phyloP scores from a whole-genome alignment of 2,888 invertebrate genomes.

The Microchrysa polita region DNA sequence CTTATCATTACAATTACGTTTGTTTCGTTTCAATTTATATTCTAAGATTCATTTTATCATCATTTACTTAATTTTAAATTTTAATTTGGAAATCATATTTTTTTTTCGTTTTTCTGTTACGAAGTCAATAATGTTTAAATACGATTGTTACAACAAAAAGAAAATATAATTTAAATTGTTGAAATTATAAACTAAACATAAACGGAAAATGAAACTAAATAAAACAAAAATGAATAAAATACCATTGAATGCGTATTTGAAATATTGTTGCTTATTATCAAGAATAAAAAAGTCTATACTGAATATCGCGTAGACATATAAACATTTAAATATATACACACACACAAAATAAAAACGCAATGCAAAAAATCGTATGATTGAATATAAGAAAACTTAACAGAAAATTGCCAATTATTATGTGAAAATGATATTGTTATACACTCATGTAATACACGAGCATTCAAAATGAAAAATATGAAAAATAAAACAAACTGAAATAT shows the following conservation, averaged over 20 bases:
- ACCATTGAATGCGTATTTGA: constrained; percentile 28
- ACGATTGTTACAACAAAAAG: constrained; percentile 19
- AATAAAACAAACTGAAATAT: constrained; percentile 33
- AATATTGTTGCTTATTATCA: constrained; percentile 50
- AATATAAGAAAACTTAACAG: no score
- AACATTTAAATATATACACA: constrained; percentile 1
- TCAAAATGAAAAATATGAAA: background rate
- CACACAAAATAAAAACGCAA: constrained; percentile 15
- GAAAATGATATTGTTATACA: constrained; percentile 39
- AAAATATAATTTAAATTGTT: constrained; percentile 9
- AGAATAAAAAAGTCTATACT: constrained; percentile 37
- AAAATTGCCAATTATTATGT: constrained; percentile 38
- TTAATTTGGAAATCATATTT: background rate
- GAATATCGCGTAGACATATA: constrained; percentile 26
- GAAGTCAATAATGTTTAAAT: constrained; percentile 35
- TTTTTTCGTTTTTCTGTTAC: constrained; percentile 12
- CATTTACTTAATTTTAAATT: background rate
- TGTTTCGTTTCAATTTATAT: background rate
- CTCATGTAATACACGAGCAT: background rate
- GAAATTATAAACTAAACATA: constrained; percentile 16
- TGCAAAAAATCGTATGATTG: background rate
- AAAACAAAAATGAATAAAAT: background rate
- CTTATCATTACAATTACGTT: background rate
- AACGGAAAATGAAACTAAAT: constrained; percentile 8
- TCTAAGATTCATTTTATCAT: background rate